Evolutionary conservation across 1,140 invertebrate species (phyloP).

Genomic region (Leptinotarsa undecemlineata): DNA sequence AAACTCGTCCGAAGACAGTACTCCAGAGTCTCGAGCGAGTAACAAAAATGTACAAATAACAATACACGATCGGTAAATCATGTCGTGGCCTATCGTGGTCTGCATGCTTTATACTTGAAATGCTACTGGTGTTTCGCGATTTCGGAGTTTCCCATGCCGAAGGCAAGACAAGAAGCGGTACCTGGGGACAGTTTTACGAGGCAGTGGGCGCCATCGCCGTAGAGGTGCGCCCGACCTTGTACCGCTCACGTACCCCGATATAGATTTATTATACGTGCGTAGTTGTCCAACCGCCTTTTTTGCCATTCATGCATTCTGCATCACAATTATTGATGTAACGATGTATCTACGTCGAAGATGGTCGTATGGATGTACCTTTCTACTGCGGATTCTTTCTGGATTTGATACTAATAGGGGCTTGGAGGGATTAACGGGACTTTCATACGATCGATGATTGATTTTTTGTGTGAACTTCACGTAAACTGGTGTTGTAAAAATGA

Average conservation of each 20-base stretch:
- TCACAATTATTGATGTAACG: constrained; percentile 24
- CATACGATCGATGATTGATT: no score
- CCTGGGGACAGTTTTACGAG: constrained; percentile 27
- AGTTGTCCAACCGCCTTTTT: constrained; percentile 27
- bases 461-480: no score
- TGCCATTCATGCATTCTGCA: constrained; percentile 33
- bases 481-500: no score
- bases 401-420: no score
- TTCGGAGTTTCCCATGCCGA: constrained; percentile 30
- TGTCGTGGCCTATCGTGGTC: not conserved
- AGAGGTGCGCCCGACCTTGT: constrained; percentile 41
- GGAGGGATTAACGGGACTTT: no score
- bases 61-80: constrained; percentile 2
- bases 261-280: constrained; percentile 38
- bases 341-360: not conserved
- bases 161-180: constrained; percentile 25
- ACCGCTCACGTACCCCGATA: constrained; percentile 40
- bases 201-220: constrained; percentile 38
- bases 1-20: not conserved
- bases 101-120: not conserved
- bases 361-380: not conserved
- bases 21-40: not conserved
- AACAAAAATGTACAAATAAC: constrained; percentile 6
- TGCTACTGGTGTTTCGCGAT: constrained; percentile 17
- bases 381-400: no score